These are phyloP conservation scores for Rhyzopertha dominica DNA, from an alignment of 1,140 invertebrate genomes.

Conservation along the genomic window DNA sequence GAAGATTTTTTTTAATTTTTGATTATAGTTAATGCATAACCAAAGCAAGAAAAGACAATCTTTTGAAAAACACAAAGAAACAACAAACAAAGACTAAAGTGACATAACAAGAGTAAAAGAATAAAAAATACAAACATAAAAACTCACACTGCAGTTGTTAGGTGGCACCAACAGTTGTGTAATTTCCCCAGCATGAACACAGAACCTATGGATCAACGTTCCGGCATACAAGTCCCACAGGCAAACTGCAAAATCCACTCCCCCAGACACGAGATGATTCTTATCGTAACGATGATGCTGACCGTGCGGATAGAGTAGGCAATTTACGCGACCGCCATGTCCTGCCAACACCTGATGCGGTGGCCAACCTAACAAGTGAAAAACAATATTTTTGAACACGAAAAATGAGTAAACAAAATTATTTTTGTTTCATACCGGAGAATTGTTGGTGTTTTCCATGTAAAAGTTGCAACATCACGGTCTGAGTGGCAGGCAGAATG, in stretches of 20 bases:
- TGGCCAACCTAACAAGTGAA: slow-evolving; percentile 70
- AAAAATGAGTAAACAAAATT: slow-evolving; percentile 1
- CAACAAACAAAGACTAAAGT: too few species aligned
- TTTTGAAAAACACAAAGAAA: slow-evolving; percentile 3
- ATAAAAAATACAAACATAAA: slow-evolving; percentile 17
- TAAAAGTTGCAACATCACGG: slow-evolving; percentile 88
- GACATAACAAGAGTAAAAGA: too few species aligned
- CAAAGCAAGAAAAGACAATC: too few species aligned
- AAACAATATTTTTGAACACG: neutral
- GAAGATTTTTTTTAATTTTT: too few species aligned
- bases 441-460: slow-evolving; percentile 86
- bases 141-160: slow-evolving; percentile 80
- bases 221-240: slow-evolving; percentile 95
- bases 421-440: slow-evolving; percentile 56
- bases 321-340: slow-evolving; percentile 91
- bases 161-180: slow-evolving; percentile 89
- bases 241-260: slow-evolving; percentile 96
- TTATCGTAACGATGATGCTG: slow-evolving; percentile 90
- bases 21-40: too few species aligned
- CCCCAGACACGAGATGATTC: slow-evolving; percentile 87
- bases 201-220: slow-evolving; percentile 87
- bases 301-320: slow-evolving; percentile 91
- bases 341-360: slow-evolving; percentile 84
- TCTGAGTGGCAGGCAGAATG: slow-evolving; percentile 94
- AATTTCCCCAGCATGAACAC: slow-evolving; percentile 91